Evolutionary conservation across 2,797 vertebrate species (phyloP).

Genomic region (Eutrigla gurnardus): DNA sequence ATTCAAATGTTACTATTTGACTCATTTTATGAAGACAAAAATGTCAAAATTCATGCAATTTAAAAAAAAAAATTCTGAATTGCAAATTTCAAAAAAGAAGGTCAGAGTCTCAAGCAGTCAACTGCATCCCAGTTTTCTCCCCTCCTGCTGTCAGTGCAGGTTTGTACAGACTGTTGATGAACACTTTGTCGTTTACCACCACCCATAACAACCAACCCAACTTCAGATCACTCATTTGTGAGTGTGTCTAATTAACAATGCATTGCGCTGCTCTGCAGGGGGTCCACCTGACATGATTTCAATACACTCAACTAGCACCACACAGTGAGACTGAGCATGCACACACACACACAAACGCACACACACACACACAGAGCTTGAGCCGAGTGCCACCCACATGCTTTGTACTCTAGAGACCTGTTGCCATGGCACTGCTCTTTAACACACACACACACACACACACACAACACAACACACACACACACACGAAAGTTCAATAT

Average conservation of each 20-base stretch:
- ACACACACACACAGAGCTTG: slow-evolving; percentile 28
- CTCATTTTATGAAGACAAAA: slow-evolving; percentile 4
- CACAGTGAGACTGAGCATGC: slow-evolving; percentile 21
- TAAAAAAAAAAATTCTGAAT: neutral
- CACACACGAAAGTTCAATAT: slow-evolving; percentile 70
- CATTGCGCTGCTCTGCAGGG: slow-evolving; percentile 58
- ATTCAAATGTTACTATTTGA: neutral
- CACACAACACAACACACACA: slow-evolving; percentile 13
- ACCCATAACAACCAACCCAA: slow-evolving; percentile 24
- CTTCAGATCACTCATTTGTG: slow-evolving; percentile 47
- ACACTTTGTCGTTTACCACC: slow-evolving; percentile 25
- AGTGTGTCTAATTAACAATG: slow-evolving; percentile 66
- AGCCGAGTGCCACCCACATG: slow-evolving; percentile 71
- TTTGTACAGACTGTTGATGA: slow-evolving; percentile 44
- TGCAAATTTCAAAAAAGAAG: slow-evolving; percentile 41
- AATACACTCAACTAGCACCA: slow-evolving; percentile 39
- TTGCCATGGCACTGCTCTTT: slow-evolving; percentile 83
- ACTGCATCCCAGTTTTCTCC: neutral
- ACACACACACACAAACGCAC: neutral
- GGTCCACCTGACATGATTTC: slow-evolving; percentile 71
- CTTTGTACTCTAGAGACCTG: slow-evolving; percentile 72
- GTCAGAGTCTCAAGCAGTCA: slow-evolving; percentile 16
- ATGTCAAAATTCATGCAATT: neutral
- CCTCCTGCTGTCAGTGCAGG: slow-evolving; percentile 20
- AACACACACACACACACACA: slow-evolving; percentile 44